Base-by-base conservation (phyloP, 2,113 vertebrate species). In the Felis chaus region DNA sequence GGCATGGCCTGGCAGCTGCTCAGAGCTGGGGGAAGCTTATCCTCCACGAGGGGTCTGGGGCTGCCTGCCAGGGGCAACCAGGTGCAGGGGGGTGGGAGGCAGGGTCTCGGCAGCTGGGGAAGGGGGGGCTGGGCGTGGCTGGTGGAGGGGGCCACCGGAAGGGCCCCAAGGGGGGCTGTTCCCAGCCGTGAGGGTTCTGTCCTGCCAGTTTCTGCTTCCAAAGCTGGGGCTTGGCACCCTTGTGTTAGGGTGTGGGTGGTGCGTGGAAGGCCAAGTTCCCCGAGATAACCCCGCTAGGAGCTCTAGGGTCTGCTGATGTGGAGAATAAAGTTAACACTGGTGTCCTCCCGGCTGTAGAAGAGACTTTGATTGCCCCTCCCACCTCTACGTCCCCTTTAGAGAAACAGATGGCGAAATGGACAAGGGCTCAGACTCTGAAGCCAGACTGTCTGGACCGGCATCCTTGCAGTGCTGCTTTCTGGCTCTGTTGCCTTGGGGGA, bases 11-110 rank as follows among this genome's bases (percentile, higher is more conserved):
- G 95, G 96, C 88, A 97, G 96, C 97, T 97, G 96, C 94, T 96
- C 29, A 5, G 90, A 74, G 73, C 84, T 48, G 57, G 94, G 76
- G 69, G 87, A 55, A 71, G 78, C 92, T 81, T 63, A 9, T 13
- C 63, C 65, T 87, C 93, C 45, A 5, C 0, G 0, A 82, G 82
- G 74, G 95, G 69, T 82, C 79, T n/a, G 19, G 65, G 97, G 96
- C 95, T 82, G 94, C 76, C 78, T 97, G 96, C 98, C 96, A 97
- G 95, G 96, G 90, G 66, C 63, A 63, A 87, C 97, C 98, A 98
- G 97, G 97, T 98, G 97, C 96, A 97, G 92, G 25, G 45, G 76
- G 63, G 91, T 27, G 83, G 91, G 97, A 96, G 61, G 87, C 76
- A 68, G 85, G 80, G 94, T 82, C 96, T 94, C 91, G 92, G 96